phyloP scores from a whole-genome alignment of 2,888 invertebrate species.

The Macrophya alboannulata region DNA sequence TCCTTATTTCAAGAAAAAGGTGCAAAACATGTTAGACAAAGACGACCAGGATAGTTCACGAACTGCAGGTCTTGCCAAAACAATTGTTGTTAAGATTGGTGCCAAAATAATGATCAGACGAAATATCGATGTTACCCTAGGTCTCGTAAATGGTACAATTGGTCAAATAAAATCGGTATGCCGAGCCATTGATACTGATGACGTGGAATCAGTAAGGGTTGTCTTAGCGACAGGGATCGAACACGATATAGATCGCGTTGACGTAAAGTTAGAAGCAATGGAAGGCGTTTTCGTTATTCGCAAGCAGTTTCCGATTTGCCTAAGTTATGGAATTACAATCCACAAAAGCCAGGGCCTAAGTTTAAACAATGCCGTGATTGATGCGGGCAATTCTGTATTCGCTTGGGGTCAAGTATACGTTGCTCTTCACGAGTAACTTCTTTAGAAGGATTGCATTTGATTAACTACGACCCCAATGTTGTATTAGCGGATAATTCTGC shows the following conservation, averaged over 20 bases:
- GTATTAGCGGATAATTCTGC: slow-evolving; percentile 58
- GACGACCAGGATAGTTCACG: slow-evolving; percentile 63
- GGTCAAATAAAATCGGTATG: slow-evolving; percentile 61
- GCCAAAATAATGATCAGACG: slow-evolving; percentile 66
- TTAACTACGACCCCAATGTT: slow-evolving; percentile 63
- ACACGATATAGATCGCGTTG: slow-evolving; percentile 59
- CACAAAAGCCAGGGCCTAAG: too few relatives aligned
- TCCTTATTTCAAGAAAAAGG: slow-evolving; percentile 59
- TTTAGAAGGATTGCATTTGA: slow-evolving; percentile 62
- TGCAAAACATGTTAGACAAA: slow-evolving; percentile 59
- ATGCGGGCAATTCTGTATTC: too few relatives aligned
- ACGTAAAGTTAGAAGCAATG: too few relatives aligned
- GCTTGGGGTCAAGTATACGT: too few relatives aligned
- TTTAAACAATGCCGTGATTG: too few relatives aligned
- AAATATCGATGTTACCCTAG: slow-evolving; percentile 67
- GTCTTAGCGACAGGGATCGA: slow-evolving; percentile 58
- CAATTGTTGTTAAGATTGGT: slow-evolving; percentile 29
- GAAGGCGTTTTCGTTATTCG: too few relatives aligned
- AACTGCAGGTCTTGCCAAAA: slow-evolving; percentile 66
- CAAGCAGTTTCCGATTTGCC: too few relatives aligned
- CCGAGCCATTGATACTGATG: slow-evolving; percentile 47
- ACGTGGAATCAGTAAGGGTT: slow-evolving; percentile 62
- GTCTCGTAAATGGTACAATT: slow-evolving; percentile 68
- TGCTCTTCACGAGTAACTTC: slow-evolving; percentile 42
- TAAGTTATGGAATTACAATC: too few relatives aligned